Percentiles rank a stretch among this genome's conserved stretches.
phyloP scores from a whole-genome alignment of 2,888 invertebrate genomes.

The Steinernema scapterisci region DNA sequence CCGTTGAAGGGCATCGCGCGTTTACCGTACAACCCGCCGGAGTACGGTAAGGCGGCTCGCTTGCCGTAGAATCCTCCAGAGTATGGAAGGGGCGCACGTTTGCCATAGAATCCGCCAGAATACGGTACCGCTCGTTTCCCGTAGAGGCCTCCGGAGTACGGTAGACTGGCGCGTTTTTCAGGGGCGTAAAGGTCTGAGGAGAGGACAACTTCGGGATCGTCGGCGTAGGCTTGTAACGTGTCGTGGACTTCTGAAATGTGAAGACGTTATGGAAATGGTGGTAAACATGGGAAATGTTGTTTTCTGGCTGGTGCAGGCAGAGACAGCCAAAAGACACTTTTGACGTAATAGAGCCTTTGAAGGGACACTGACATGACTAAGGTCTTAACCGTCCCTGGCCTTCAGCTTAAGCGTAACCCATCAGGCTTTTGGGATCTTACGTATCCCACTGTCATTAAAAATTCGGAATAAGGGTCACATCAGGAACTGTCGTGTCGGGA shows the following conservation, averaged over 20 bases:
- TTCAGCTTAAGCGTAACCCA: too few relatives aligned
- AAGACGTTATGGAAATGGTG: too few relatives aligned
- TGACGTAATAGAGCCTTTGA: too few relatives aligned
- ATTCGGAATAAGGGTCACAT: too few relatives aligned
- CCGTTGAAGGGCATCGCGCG: slow-evolving; percentile 16
- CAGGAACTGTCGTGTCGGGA: too few relatives aligned
- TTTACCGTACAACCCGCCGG: slow-evolving; percentile 23
- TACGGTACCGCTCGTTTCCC: not conserved
- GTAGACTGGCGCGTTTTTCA: not conserved
- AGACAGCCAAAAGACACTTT: too few relatives aligned
- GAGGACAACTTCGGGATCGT: not conserved
- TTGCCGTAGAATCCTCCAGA: slow-evolving; percentile 22
- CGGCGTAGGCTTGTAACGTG: not conserved
- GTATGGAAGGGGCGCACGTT: not conserved
- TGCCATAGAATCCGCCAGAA: not conserved
- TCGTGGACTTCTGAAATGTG: not conserved
- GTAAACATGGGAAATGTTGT: too few relatives aligned
- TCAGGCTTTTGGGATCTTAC: too few relatives aligned
- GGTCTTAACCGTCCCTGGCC: too few relatives aligned
- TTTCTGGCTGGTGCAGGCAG: too few relatives aligned
- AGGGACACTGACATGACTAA: too few relatives aligned
- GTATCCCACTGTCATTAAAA: too few relatives aligned
- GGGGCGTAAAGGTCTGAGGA: not conserved
- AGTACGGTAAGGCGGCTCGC: not conserved
- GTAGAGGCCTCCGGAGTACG: not conserved